A percentile compares a stretch with the other conserved stretches of the same genome.
phyloP scores from a whole-genome alignment of 1,140 invertebrate genomes.

The Drosophila arizonae region DNA sequence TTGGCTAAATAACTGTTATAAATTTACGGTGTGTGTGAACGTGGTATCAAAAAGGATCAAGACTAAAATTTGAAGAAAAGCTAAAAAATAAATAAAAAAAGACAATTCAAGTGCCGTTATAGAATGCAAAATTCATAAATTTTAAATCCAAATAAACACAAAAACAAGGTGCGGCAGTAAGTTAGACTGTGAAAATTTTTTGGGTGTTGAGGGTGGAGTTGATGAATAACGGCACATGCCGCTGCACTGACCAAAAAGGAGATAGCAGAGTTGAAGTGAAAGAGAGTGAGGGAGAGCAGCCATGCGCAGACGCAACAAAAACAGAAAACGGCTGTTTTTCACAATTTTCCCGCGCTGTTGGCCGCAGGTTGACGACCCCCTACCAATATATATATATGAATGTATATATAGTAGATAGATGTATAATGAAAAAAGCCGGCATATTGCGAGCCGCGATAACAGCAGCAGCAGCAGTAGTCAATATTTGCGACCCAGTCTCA shows the following conservation, averaged over 20 bases:
- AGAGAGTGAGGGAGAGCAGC: neutral
- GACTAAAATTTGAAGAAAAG: neutral
- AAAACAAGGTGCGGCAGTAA: slow-evolving; percentile 60
- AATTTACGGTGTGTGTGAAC: slow-evolving; percentile 35
- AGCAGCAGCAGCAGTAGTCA: slow-evolving; percentile 9
- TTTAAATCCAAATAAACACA: neutral
- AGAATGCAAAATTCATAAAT: neutral
- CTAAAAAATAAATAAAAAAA: neutral
- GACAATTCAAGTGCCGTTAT: slow-evolving; percentile 16
- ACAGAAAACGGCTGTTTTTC: slow-evolving; percentile 73
- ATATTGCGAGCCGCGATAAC: slow-evolving; percentile 35
- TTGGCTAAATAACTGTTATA: slow-evolving; percentile 63
- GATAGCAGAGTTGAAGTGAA: neutral
- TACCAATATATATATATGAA: slow-evolving; percentile 7
- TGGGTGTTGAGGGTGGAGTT: slow-evolving; percentile 23
- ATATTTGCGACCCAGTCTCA: slow-evolving; percentile 14
- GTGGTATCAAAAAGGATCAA: slow-evolving; percentile 12
- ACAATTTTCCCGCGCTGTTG: slow-evolving; percentile 65
- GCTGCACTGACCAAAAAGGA: slow-evolving; percentile 19
- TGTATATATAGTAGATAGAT: slow-evolving; percentile 16
- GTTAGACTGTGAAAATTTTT: slow-evolving; percentile 36
- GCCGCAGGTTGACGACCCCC: slow-evolving; percentile 66
- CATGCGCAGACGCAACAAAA: slow-evolving; percentile 50
- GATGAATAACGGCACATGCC: slow-evolving; percentile 8
- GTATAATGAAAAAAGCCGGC: slow-evolving; percentile 24